These are phyloP conservation scores for Bombus vancouverensis DNA, from an alignment of 1,140 invertebrate species.

Conservation along the genomic window DNA sequence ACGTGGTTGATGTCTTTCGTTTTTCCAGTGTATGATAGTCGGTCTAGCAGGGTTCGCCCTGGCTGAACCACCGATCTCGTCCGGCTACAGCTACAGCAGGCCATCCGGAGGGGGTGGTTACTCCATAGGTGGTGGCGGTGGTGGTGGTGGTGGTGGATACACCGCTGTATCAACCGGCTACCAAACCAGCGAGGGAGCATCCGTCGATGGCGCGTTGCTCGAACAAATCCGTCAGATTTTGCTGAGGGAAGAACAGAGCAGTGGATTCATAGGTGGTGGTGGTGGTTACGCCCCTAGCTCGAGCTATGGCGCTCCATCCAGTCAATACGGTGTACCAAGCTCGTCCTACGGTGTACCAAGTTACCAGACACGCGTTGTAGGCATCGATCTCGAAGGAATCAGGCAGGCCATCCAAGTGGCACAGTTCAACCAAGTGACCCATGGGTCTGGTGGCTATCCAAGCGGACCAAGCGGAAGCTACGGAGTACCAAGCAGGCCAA, in stretches of 20 bases:
- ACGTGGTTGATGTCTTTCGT: constrained; percentile 43
- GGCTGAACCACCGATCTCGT: constrained; percentile 85
- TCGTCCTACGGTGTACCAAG: constrained; percentile 84
- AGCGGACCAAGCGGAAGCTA: constrained; percentile 83
- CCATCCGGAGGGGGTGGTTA: constrained; percentile 85
- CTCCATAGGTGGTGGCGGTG: constrained; percentile 83
- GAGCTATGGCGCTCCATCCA: constrained; percentile 83
- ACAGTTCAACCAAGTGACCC: constrained; percentile 85
- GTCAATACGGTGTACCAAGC: constrained; percentile 85
- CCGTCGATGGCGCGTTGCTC: constrained; percentile 89
- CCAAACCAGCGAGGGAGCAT: constrained; percentile 89
- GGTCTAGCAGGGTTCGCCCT: constrained; percentile 84
- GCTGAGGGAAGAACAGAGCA: constrained; percentile 87
- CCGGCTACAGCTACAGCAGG: constrained; percentile 86
- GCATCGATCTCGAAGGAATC: constrained; percentile 89
- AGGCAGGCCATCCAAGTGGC: constrained; percentile 90
- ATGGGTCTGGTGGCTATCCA: constrained; percentile 82
- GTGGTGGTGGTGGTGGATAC: constrained; percentile 86
- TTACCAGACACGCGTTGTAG: constrained; percentile 86
- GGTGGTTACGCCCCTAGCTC: constrained; percentile 75
- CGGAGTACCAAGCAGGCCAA: constrained; percentile 80
- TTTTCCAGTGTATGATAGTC: constrained; percentile 86
- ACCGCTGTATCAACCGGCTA: constrained; percentile 87
- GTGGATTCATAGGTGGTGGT: constrained; percentile 77
- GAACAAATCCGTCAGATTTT: constrained; percentile 92